These are phyloP conservation scores for Tipula helvola DNA, from an alignment of 2,888 invertebrate genomes.

Conservation along the genomic window DNA sequence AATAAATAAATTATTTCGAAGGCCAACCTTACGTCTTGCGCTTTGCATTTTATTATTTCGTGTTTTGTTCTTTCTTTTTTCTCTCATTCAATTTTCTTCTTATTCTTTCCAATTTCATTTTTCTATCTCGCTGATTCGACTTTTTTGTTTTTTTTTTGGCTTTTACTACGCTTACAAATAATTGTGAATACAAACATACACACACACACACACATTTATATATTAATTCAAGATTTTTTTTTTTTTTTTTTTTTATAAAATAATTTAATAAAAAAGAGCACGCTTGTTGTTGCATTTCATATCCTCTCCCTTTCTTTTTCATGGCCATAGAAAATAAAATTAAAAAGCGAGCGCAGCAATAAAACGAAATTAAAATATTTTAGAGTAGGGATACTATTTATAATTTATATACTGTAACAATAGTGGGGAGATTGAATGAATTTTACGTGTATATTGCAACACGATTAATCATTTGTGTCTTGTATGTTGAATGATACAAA, in stretches of 20 bases:
- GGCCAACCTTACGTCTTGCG: conserved; percentile 9
- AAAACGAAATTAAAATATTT: background rate
- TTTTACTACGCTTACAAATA: background rate
- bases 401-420: background rate
- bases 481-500: background rate
- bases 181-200: background rate
- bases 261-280: background rate
- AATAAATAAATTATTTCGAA: conserved; percentile 6
- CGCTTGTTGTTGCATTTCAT: conserved; percentile 7
- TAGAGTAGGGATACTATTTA: background rate
- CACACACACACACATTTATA: background rate
- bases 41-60: background rate
- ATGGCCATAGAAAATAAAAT: conserved; percentile 8
- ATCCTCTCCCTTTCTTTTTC: conserved; percentile 9
- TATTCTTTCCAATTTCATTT: background rate
- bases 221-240: background rate
- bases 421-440: background rate
- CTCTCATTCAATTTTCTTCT: background rate
- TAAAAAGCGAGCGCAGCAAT: background rate
- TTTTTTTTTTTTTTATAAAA: background rate
- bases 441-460: background rate
- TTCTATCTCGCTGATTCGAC: background rate
- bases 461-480: background rate
- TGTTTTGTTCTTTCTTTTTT: background rate
- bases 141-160: background rate